Conservation (phyloP, 2,113 vertebrate species). For the Platysteira castanea region DNA sequence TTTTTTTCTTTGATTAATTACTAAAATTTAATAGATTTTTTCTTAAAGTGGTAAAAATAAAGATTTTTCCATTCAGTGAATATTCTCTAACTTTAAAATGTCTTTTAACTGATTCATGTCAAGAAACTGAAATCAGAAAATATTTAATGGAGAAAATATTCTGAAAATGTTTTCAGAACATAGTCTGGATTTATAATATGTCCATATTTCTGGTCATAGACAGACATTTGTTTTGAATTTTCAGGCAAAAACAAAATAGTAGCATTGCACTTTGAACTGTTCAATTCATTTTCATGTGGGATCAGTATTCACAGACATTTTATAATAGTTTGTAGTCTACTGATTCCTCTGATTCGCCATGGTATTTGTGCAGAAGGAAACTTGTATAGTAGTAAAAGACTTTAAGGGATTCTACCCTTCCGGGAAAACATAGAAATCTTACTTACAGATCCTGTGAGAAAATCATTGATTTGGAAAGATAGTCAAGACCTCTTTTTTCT, state of each 20-base stretch:
- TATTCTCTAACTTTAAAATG: neutral
- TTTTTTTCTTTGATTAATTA: neutral
- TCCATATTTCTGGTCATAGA: neutral
- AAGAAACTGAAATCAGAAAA: neutral
- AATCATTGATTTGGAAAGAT: neutral
- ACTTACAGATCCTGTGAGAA: neutral
- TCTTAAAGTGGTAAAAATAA: neutral
- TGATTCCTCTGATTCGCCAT: neutral
- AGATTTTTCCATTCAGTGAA: neutral
- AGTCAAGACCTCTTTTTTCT: neutral
- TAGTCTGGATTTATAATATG: neutral
- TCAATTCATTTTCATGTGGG: neutral
- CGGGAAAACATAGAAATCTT: neutral
- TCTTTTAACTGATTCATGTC: neutral
- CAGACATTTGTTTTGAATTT: neutral
- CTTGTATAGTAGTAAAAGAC: neutral
- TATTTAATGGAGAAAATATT: neutral
- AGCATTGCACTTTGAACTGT: neutral
- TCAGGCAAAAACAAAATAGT: neutral
- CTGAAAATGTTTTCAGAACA: neutral
- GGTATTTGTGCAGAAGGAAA: neutral
- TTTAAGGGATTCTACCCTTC: neutral
- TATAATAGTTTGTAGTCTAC: neutral
- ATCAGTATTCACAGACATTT: neutral
- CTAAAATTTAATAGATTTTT: neutral